Percentiles rank a stretch among this genome's conserved stretches.
Conservation (phyloP, 2,113 vertebrate genomes). For the Smithornis capensis region DNA sequence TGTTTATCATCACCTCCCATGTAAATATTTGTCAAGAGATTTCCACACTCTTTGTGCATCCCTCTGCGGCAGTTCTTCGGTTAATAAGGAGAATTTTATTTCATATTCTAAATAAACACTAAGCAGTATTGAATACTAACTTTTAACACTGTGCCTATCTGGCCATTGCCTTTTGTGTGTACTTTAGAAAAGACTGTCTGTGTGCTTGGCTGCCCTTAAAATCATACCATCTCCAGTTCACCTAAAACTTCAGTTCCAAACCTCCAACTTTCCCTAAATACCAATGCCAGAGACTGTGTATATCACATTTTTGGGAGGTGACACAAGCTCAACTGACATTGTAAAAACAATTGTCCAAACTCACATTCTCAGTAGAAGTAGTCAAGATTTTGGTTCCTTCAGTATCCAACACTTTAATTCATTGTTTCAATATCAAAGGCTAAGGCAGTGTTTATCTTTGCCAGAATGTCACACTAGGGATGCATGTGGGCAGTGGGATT, state of each 20-base stretch:
- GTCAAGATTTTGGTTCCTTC: not conserved
- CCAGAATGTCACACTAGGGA: not conserved
- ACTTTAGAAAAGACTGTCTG: not conserved
- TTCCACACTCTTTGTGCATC: not conserved
- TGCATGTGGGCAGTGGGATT: not conserved
- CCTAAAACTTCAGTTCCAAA: not conserved
- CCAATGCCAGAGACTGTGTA: not conserved
- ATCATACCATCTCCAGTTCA: not conserved
- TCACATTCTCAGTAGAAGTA: not conserved
- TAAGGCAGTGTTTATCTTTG: not conserved
- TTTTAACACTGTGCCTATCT: not conserved
- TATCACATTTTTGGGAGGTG: not conserved
- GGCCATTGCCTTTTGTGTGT: not conserved
- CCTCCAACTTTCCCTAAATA: not conserved
- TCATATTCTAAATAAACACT: not conserved
- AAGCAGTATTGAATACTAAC: not conserved
- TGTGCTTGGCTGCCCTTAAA: not conserved
- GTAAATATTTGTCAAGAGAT: slow-evolving; percentile 12
- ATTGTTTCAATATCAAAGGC: not conserved
- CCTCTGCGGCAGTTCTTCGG: not conserved
- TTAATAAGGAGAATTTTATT: not conserved
- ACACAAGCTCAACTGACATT: too few relatives aligned
- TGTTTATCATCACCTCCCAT: not conserved
- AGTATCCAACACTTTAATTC: not conserved
- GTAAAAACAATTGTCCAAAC: too few relatives aligned